A percentile compares a stretch with the other conserved stretches of the same genome.
Conservation (phyloP, 2,888 invertebrate species). For the Cerastoderma edule region DNA sequence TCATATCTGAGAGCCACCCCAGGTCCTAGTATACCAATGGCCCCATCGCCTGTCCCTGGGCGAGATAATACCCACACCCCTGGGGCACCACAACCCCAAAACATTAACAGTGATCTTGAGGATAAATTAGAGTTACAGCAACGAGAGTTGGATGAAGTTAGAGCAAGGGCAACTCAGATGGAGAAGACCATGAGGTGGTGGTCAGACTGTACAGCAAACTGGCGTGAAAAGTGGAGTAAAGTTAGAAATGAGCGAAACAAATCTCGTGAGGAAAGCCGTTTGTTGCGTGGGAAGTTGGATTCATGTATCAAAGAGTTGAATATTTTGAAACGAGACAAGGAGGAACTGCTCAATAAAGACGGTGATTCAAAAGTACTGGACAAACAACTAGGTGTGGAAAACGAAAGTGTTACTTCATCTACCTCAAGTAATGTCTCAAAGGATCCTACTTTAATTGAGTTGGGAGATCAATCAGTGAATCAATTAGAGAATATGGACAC, state of each 20-base stretch:
- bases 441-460: not conserved
- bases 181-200: slow-evolving; percentile 99
- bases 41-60: slow-evolving; percentile 66
- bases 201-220: slow-evolving; percentile 98
- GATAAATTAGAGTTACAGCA: slow-evolving; percentile 87
- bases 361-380: slow-evolving; percentile 10
- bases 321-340: slow-evolving; percentile 90
- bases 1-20: slow-evolving; percentile 74
- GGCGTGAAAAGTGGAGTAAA: slow-evolving; percentile 98
- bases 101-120: slow-evolving; percentile 80
- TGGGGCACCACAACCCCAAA: slow-evolving; percentile 59
- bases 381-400: not conserved
- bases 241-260: slow-evolving; percentile 95
- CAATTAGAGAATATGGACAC: not conserved
- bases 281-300: slow-evolving; percentile 92
- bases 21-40: slow-evolving; percentile 53
- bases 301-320: slow-evolving; percentile 85
- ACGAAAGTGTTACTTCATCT: slow-evolving; percentile 5
- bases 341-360: slow-evolving; percentile 90
- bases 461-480: not conserved
- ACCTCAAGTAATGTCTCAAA: slow-evolving; percentile 28
- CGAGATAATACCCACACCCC: slow-evolving; percentile 65
- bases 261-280: slow-evolving; percentile 94
- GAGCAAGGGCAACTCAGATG: slow-evolving; percentile 98
- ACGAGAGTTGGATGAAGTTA: slow-evolving; percentile 96